Evolutionary conservation across 53 echinoderm and acorn worm genomes (phyloP).

Genomic region (Echinarachnius parma): DNA sequence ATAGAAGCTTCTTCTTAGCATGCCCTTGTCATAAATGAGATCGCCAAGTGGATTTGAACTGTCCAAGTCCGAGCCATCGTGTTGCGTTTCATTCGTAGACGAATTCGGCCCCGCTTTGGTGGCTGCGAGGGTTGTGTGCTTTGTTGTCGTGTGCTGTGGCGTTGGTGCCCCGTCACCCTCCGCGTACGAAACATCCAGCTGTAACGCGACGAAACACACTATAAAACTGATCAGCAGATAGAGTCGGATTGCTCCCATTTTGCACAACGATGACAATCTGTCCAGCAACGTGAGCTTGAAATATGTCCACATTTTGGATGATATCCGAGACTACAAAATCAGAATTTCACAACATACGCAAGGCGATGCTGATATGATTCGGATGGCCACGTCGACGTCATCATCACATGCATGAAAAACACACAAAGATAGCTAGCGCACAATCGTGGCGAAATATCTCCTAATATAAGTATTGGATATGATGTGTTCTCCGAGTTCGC

Average conservation of each 20-base stretch:
- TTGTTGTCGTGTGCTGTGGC: background rate
- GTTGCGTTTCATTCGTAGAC: background rate
- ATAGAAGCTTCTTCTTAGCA: slow-evolving; percentile 32
- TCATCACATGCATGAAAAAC: too few species aligned
- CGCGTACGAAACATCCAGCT: background rate
- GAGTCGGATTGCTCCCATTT: background rate
- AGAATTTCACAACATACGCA: too few species aligned
- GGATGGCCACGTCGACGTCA: too few species aligned
- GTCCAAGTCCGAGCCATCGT: background rate
- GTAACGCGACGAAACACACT: background rate
- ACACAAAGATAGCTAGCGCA: too few species aligned
- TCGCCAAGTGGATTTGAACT: background rate
- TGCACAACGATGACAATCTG: background rate
- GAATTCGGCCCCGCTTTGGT: background rate
- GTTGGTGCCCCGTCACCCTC: background rate
- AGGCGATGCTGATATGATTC: too few species aligned
- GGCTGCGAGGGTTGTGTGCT: background rate
- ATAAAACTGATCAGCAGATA: background rate
- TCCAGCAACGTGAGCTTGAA: background rate
- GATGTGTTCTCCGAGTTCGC: too few species aligned
- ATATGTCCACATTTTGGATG: too few species aligned
- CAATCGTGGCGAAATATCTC: too few species aligned
- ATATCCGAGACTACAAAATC: too few species aligned
- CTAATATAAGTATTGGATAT: too few species aligned
- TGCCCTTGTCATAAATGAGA: slow-evolving; percentile 5